Evolutionary conservation across 1,140 invertebrate genomes (phyloP).

Genomic region (Drosophila cardini): DNA sequence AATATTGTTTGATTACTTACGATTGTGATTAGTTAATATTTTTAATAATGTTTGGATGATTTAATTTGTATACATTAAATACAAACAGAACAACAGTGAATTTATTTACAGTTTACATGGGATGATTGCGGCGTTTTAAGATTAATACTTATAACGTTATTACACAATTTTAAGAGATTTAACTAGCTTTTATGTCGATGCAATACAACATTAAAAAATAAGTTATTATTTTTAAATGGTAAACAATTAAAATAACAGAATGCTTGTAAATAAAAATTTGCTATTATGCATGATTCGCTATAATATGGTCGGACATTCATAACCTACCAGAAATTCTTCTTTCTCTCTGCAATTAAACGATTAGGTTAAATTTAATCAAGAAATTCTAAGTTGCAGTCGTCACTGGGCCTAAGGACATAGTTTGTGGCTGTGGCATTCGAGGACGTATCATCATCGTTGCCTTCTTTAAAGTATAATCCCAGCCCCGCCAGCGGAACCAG

Average conservation of each 20-base stretch:
- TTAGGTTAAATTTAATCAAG: conserved; percentile 28
- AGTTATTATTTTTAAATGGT: conserved; percentile 61
- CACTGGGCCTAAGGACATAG: conserved; percentile 43
- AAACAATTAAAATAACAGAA: conserved; percentile 60
- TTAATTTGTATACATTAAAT: conserved; percentile 40
- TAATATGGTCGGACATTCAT: conserved; percentile 50
- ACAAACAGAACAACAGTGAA: conserved; percentile 47
- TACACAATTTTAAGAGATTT: conserved; percentile 46
- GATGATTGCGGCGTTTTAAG: conserved; percentile 52
- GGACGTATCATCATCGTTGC: conserved; percentile 96
- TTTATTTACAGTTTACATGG: conserved; percentile 54
- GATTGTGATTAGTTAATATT: conserved; percentile 6
- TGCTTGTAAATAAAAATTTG: conserved; percentile 50
- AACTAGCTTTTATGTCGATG: conserved; percentile 44
- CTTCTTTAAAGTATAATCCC: conserved; percentile 96
- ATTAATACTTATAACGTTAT: conserved; percentile 55
- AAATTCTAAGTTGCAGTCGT: conserved; percentile 41
- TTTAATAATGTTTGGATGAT: conserved; percentile 28
- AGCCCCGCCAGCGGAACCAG: conserved; percentile 97
- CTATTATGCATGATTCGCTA: conserved; percentile 61
- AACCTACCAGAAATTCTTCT: conserved; percentile 44
- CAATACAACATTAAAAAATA: conserved; percentile 52
- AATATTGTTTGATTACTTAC: conserved; percentile 18
- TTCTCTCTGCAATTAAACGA: conserved; percentile 40
- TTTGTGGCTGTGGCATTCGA: conserved; percentile 68